Percentiles rank a stretch among this genome's conserved stretches.
These are phyloP conservation scores for Labrus mixtus DNA, from an alignment of 2,113 vertebrate genomes.

Conservation along the genomic window DNA sequence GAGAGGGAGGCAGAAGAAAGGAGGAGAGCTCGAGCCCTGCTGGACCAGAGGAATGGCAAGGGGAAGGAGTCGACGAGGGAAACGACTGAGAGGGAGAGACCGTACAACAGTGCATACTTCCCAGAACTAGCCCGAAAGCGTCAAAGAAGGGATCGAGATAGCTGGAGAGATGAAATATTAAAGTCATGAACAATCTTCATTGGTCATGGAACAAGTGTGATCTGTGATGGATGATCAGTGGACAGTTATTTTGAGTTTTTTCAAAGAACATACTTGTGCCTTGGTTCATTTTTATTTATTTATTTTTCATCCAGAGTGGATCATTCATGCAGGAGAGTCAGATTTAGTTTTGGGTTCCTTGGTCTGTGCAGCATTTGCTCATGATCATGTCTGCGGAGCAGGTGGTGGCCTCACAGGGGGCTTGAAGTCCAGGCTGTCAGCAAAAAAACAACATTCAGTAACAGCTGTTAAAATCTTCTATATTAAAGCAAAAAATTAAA, in stretches of 20 bases:
- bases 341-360: slow-evolving; percentile 19
- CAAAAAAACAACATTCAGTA: slow-evolving; percentile 10
- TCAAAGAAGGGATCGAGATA: slow-evolving; percentile 77
- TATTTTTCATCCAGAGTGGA: not conserved
- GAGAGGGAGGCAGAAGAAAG: slow-evolving; percentile 85
- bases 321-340: not conserved
- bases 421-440: slow-evolving; percentile 5
- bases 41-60: slow-evolving; percentile 77
- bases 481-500: not conserved
- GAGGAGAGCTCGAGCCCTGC: slow-evolving; percentile 80
- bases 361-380: slow-evolving; percentile 31
- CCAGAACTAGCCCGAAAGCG: slow-evolving; percentile 87
- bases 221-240: not conserved
- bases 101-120: slow-evolving; percentile 90
- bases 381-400: slow-evolving; percentile 41
- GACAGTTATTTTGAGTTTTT: not conserved
- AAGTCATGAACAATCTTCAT: slow-evolving; percentile 68
- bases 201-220: not conserved
- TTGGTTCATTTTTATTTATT: slow-evolving; percentile 19
- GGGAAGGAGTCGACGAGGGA: slow-evolving; percentile 51
- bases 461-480: slow-evolving; percentile 1
- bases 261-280: not conserved
- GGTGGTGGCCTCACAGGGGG: slow-evolving; percentile 57
- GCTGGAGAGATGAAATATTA: slow-evolving; percentile 79
- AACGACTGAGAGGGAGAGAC: slow-evolving; percentile 82